Evolutionary conservation across 2,888 invertebrate species (phyloP).

Genomic region (Chromoteleia sp.): DNA sequence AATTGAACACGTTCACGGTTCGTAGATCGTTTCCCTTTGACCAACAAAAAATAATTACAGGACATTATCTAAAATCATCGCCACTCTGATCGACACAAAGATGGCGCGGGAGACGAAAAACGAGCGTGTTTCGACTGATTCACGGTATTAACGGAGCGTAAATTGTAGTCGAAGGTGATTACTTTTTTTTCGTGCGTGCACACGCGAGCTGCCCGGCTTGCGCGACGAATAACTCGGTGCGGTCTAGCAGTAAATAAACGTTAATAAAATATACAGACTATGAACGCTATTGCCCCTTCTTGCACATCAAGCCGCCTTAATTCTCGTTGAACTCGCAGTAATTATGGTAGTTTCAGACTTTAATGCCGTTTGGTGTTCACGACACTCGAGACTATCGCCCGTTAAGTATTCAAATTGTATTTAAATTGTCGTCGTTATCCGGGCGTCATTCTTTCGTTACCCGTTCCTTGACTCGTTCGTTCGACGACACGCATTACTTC

Average conservation of each 20-base stretch:
- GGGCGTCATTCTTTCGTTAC: slow-evolving; percentile 55
- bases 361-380: slow-evolving; percentile 68
- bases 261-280: slow-evolving; percentile 81
- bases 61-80: not conserved
- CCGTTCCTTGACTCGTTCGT: slow-evolving; percentile 50
- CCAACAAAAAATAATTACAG: not conserved
- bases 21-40: not conserved
- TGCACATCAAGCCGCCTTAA: slow-evolving; percentile 76
- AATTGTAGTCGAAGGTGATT: slow-evolving; percentile 20
- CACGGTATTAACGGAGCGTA: not conserved
- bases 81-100: slow-evolving; percentile 4
- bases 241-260: slow-evolving; percentile 78
- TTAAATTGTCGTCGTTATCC: slow-evolving; percentile 75
- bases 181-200: slow-evolving; percentile 24
- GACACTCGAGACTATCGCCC: slow-evolving; percentile 71
- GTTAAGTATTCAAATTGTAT: slow-evolving; percentile 78
- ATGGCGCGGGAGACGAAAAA: slow-evolving; percentile 2
- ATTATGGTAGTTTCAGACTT: slow-evolving; percentile 75
- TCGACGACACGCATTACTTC: slow-evolving; percentile 54
- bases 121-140: not conserved
- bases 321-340: slow-evolving; percentile 77
- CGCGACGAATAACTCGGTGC: slow-evolving; percentile 78
- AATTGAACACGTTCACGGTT: not conserved
- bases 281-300: slow-evolving; percentile 70
- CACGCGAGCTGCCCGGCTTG: too few species aligned